Percentiles rank a stretch among this genome's conserved stretches.
Evolutionary conservation across 2,797 vertebrate species (phyloP).

Genomic region (Mionectes olivaceus): DNA sequence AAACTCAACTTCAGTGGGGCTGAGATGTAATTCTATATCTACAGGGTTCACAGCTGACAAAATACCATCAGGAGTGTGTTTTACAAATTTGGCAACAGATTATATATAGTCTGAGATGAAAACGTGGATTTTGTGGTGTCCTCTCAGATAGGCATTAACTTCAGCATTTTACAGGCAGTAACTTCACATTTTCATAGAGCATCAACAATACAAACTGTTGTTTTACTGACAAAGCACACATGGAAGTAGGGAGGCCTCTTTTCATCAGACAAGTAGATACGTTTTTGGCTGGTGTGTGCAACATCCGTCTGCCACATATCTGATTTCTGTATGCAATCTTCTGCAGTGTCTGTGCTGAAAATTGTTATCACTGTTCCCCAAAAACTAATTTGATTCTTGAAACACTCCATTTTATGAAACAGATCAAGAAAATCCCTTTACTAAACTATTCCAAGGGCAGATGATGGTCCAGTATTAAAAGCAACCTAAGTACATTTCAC

Average conservation of each 20-base stretch:
- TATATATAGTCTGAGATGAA: background rate
- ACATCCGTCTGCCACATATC: background rate
- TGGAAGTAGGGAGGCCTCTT: background rate
- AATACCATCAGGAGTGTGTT: background rate
- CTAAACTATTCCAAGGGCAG: background rate
- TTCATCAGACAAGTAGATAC: background rate
- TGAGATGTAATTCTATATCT: background rate
- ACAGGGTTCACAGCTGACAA: background rate
- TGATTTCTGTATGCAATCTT: background rate
- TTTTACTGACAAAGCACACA: background rate
- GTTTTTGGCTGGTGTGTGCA: background rate
- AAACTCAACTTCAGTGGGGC: background rate
- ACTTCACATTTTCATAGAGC: background rate
- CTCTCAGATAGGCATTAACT: background rate
- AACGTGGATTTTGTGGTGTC: background rate
- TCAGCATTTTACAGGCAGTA: background rate
- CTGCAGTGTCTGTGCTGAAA: background rate
- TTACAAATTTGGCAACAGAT: background rate
- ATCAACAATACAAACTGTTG: background rate
- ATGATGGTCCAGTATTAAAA: background rate
- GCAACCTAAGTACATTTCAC: background rate
- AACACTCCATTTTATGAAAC: background rate
- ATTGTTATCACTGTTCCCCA: background rate
- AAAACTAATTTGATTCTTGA: background rate
- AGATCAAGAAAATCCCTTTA: background rate